Evolutionary conservation across 2,113 vertebrate species (phyloP), one percentile per base, ranked within the genome.

Genomic region (Phalacrocorax brasilianus): DNA sequence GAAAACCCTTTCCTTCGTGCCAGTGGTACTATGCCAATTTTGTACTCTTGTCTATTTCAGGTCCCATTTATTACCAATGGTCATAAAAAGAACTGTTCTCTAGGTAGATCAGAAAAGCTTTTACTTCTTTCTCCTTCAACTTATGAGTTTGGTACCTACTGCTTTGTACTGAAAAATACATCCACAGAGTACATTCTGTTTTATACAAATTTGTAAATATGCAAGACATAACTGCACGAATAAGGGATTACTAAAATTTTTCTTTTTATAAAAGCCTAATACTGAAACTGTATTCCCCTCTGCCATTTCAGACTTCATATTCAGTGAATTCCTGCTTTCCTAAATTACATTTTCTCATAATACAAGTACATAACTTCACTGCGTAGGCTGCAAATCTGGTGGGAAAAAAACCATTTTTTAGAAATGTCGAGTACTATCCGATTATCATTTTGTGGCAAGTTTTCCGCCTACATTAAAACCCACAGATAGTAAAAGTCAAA

Each of bases 371-470:
- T 94, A 95, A 95, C 95, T 97, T 93, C 56, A 90, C 77, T 94
- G 95, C 81, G 96, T 97, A 95, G 97, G 96, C 91, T 96, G 97
- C 13, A 96, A 96, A 98, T 97, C 94, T 97, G 95, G 83, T 93
- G 85, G 84, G 93, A 62, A 91, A 82, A 93, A 85, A 96, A 97
- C 91, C 91, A 92, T 89, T 96, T 97, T 95, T 96, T 74, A 93
- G 95, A 98, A 97, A 97, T 97, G 96, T 94, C 73, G 94, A 97
- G 93, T 96, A 95, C 96, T 97, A 95, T 96, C 94, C 49, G 82
- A 97, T 97, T 97, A 97, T 96, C 94, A 97, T 95, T 97, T 96
- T 95, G 84, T 94, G 91, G 95, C 94, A 96, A 95, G 93, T 93
- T 91, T 93, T 88, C 96, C 96, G 53, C 97, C 97, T 95, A 98